These are phyloP conservation scores for Poeciliopsis gracilis DNA, from an alignment of 2,797 vertebrate species.

Conservation along the genomic window DNA sequence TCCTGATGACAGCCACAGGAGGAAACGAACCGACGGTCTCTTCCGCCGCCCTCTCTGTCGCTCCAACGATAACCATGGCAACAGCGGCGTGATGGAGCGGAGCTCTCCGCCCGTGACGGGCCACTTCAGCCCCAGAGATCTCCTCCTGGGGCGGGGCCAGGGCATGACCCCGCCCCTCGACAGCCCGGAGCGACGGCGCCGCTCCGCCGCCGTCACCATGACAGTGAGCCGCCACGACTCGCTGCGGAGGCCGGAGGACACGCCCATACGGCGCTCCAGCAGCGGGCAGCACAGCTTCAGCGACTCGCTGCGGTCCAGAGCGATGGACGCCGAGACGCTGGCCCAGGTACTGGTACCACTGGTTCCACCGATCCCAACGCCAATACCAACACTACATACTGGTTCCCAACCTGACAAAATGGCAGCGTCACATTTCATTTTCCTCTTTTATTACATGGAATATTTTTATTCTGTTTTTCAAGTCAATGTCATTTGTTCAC, in stretches of 20 bases:
- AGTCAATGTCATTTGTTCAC: no score
- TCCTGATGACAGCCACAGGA: slow-evolving; percentile 84
- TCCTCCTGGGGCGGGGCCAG: slow-evolving; percentile 87
- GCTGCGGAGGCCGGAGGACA: slow-evolving; percentile 90
- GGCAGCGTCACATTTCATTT: no score
- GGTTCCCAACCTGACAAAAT: no score
- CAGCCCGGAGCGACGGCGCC: slow-evolving; percentile 90
- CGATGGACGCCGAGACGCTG: slow-evolving; percentile 89
- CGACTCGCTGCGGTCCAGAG: slow-evolving; percentile 86
- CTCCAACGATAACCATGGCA: slow-evolving; percentile 87
- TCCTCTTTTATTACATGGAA: no score
- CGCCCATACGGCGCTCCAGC: slow-evolving; percentile 92
- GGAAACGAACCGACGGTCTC: slow-evolving; percentile 88
- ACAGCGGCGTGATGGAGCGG: slow-evolving; percentile 84
- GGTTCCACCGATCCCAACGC: no score
- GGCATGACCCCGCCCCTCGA: slow-evolving; percentile 84
- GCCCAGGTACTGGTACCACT: slow-evolving; percentile 84
- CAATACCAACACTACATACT: no score
- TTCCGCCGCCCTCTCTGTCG: slow-evolving; percentile 89
- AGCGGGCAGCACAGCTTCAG: slow-evolving; percentile 91
- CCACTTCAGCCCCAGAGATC: slow-evolving; percentile 91
- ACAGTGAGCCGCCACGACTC: slow-evolving; percentile 94
- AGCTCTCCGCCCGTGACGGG: slow-evolving; percentile 87
- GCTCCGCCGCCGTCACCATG: slow-evolving; percentile 87
- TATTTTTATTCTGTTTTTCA: no score